Base-by-base conservation (phyloP, 2,888 invertebrate species). In the Meandrusa payeni region DNA sequence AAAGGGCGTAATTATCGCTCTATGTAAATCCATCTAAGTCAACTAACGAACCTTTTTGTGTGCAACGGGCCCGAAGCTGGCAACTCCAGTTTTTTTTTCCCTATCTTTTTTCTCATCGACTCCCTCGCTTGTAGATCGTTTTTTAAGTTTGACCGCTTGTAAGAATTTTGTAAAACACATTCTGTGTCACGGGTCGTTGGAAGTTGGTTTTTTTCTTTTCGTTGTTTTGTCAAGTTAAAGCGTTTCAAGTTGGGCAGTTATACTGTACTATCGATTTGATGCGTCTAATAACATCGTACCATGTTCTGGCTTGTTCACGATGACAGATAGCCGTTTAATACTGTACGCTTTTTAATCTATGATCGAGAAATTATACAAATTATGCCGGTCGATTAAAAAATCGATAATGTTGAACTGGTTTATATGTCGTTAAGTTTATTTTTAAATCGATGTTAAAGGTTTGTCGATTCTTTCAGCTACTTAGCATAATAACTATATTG, bases 121-220 rank as follows among this genome's bases (percentile, higher is more conserved):
- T 43, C 37, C 31, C 26, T 43, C 20, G 37, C 37, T 43, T 38
- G 43, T 38, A 38, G 37, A 32, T 45, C 40, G 41, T 54, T 57
- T 61, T 57, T 59, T 56, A 29, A 47, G 27, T 32, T 39, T 39
- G 44, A 47, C 41, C 41, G 45, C 55, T 57, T 67, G 64, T 69
- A 67, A 63, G 69, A 69, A 73, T 71, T 65, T 67, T 63, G 69
- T 69, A 59, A 61, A 65, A 69, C 69, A 68, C 55, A 64, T 58
- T 59, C 51, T 50, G 51, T 55, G 57, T 59, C 57, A 59, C 54
- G 58, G 57, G 42, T 54, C 48, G 55, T 51, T 57, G 48, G 26
- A 17, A 20, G 20, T 31, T n/a, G n/a, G n/a, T n/a, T n/a, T n/a
- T n/a, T n/a, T n/a, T n/a, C n/a, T 44, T 41, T 34, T 31, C 7